These are phyloP conservation scores for Mesembrinibis cayennensis DNA, from an alignment of 2,113 vertebrate genomes.

Conservation along the genomic window DNA sequence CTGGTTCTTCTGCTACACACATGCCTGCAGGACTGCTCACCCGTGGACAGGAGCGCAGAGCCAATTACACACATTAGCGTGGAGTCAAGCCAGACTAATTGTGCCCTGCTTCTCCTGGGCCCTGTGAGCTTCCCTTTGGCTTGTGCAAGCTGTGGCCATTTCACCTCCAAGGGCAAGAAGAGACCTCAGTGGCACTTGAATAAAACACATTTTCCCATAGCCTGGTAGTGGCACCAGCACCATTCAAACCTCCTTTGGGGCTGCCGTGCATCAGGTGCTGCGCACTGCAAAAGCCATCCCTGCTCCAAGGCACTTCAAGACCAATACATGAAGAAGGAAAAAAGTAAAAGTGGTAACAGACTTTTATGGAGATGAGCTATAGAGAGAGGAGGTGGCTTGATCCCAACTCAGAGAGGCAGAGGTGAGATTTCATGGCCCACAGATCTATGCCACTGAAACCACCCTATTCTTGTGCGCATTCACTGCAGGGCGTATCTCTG, in stretches of 20 bases:
- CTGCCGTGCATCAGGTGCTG: background rate
- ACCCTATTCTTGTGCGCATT: background rate
- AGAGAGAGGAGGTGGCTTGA: background rate
- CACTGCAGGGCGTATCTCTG: background rate
- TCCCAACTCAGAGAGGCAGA: background rate
- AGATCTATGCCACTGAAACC: background rate
- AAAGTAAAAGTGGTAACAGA: background rate
- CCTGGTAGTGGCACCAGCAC: background rate
- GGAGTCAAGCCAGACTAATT: background rate
- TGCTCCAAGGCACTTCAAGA: background rate
- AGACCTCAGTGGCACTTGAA: background rate
- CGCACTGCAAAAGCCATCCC: background rate
- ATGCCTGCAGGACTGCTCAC: background rate
- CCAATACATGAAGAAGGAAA: background rate
- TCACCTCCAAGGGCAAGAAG: background rate
- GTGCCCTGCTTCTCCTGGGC: background rate
- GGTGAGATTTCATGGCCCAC: background rate
- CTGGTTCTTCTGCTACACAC: background rate
- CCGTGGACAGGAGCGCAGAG: accelerated
- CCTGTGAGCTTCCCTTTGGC: background rate
- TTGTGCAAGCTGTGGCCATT: background rate
- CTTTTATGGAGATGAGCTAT: background rate
- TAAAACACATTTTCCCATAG: background rate
- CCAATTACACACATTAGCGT: background rate
- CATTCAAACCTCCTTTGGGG: accelerated